Percentiles rank a stretch among this genome's conserved stretches.
These are phyloP conservation scores for Frankliniella fusca DNA, from an alignment of 2,888 invertebrate genomes.

Conservation along the genomic window DNA sequence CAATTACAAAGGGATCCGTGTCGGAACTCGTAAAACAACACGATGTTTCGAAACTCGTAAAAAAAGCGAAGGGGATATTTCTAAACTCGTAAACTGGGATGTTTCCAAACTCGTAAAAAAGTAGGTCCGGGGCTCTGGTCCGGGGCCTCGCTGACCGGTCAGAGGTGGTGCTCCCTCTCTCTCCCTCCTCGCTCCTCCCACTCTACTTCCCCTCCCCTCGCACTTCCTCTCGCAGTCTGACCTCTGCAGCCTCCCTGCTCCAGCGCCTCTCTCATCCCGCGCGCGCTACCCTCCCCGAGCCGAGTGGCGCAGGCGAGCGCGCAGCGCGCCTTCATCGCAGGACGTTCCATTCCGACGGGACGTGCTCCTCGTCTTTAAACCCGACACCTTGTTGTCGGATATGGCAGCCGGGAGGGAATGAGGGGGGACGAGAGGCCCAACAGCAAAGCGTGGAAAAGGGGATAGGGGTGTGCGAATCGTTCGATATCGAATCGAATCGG, in stretches of 20 bases:
- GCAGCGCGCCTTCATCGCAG: not conserved
- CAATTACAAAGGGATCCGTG: constrained; percentile 26
- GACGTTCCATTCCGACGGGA: not conserved
- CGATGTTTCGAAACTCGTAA: constrained; percentile 26
- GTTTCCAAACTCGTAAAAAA: constrained; percentile 26
- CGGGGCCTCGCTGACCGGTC: constrained; percentile 20
- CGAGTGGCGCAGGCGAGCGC: too few species aligned
- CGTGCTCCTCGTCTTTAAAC: not conserved
- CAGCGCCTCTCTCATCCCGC: not conserved
- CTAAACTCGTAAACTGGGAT: constrained; percentile 26
- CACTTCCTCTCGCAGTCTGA: not conserved
- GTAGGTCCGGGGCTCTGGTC: constrained; percentile 13
- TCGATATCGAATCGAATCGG: too few species aligned
- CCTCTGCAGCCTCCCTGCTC: not conserved
- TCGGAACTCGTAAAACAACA: constrained; percentile 26
- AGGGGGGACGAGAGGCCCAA: too few species aligned
- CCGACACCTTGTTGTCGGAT: not conserved
- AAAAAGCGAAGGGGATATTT: constrained; percentile 25
- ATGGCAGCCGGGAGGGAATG: too few species aligned
- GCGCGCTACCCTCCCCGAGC: not conserved
- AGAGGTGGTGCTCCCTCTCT: constrained; percentile 17
- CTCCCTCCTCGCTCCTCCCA: not conserved
- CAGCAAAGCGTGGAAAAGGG: too few species aligned
- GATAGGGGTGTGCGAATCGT: too few species aligned
- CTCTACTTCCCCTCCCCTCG: not conserved